Base-by-base conservation (phyloP, 1,140 invertebrate genomes). In the Micrasema longulum region DNA sequence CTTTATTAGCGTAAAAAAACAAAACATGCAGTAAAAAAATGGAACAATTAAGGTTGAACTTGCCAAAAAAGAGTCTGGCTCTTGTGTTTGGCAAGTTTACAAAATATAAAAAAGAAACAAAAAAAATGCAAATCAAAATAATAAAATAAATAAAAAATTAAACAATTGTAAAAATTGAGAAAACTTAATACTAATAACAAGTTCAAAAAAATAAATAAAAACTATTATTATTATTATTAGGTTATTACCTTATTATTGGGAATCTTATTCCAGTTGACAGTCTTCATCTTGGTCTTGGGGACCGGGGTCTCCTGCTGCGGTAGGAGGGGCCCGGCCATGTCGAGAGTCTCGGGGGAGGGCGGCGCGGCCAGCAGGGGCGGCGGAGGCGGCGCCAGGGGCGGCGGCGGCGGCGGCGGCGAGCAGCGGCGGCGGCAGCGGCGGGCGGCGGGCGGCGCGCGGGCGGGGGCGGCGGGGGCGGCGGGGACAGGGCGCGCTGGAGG, bases 241-340 rank as follows among this genome's bases (percentile, higher is more conserved):
- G n/a, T n/a, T n/a, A n/a, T 22, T 12, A 92, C 91, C 84, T 94
- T 95, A 78, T 91, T 91, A 80, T 91, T 92, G 2, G 95, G 93
- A 77, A 97, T 96, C 82, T 96, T 96, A 79, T 93, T 95, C 95
- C 95, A 97, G 80, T 97, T 97, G 69, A 97, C 91, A 3, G 95
- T 95, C 83, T 95, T 95, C 95, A 97, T 96, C 80, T 96, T 96
- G n/a, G 92, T 89, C 82, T 93, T 93, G 2, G 95, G 95, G 47
- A 91, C 90, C 0, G 95, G 95, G 43, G 91, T 96, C 77, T 94
- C 91, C 80, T 95, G 93, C 78, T 96, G 94, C 1, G 94, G 94
- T 75, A 96, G 85, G 89, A 92, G 41, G 86, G 87, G 80, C 85
- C 91, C 57, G 88, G 92, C 77, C 87, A 86, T 77, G 4, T 79